Conservation (phyloP, 2,113 vertebrate genomes). For the Alexandromys fortis region DNA sequence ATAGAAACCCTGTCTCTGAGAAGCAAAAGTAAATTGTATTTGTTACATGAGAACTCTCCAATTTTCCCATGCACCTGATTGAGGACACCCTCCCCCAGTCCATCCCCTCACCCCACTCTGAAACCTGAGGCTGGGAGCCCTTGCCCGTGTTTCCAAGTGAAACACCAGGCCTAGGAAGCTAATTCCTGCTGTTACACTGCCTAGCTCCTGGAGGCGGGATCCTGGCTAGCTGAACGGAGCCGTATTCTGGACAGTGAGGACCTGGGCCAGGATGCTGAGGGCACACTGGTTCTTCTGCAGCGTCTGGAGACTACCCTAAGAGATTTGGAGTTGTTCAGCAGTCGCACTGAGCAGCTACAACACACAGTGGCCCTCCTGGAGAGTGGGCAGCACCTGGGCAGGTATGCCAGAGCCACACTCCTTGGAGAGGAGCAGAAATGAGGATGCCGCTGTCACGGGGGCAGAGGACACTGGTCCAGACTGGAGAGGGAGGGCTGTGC, state of each 20-base stretch:
- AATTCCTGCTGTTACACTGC: neutral
- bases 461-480: accelerated
- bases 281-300: constrained; percentile 86
- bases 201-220: constrained; percentile 90
- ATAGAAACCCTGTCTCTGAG: neutral
- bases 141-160: neutral
- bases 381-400: constrained; percentile 86
- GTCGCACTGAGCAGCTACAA: constrained; percentile 83
- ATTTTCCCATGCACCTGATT: no score
- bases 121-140: neutral
- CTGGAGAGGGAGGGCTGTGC: neutral
- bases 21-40: neutral
- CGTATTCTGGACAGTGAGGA: constrained; percentile 86
- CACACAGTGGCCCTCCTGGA: constrained; percentile 86
- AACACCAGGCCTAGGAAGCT: neutral
- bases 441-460: no score
- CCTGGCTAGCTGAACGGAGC: constrained; percentile 89
- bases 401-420: constrained; percentile 80
- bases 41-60: no score
- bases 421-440: neutral
- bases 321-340: constrained; percentile 88
- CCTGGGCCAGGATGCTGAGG: constrained; percentile 90
- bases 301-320: constrained; percentile 88
- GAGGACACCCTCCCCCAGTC: neutral
- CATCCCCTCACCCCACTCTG: neutral